Evolutionary conservation across 2,113 vertebrate species (phyloP).

Genomic region (Catharus bicknelli): DNA sequence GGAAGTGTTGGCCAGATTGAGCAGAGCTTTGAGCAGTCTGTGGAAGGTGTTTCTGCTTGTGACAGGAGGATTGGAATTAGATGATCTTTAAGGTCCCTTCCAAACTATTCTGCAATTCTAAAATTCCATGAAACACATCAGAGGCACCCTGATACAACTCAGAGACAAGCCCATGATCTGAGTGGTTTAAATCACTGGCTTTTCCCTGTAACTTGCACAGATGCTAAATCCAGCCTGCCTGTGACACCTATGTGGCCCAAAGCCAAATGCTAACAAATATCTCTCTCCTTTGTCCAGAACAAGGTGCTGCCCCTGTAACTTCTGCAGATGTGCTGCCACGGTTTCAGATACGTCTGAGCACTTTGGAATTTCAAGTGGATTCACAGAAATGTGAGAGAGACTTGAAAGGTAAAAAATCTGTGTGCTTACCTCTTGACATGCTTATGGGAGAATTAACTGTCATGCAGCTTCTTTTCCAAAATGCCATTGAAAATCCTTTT

Average conservation of each 20-base stretch:
- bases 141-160: background rate
- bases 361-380: background rate
- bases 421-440: background rate
- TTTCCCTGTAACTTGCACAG: background rate
- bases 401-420: background rate
- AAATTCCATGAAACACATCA: background rate
- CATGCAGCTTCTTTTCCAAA: background rate
- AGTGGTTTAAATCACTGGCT: background rate
- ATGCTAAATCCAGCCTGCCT: background rate
- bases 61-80: background rate
- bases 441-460: fast-evolving
- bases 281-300: background rate
- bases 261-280: background rate
- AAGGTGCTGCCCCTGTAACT: background rate
- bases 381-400: background rate
- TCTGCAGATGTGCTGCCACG: background rate
- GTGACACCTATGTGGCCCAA: background rate
- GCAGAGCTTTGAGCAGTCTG: background rate
- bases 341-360: background rate
- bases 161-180: background rate
- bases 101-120: background rate
- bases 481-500: background rate
- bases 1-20: background rate
- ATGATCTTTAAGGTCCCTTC: background rate
- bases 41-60: background rate